Evolutionary conservation across 2,888 invertebrate species (phyloP).

Genomic region (Aspidiotus rigidus): DNA sequence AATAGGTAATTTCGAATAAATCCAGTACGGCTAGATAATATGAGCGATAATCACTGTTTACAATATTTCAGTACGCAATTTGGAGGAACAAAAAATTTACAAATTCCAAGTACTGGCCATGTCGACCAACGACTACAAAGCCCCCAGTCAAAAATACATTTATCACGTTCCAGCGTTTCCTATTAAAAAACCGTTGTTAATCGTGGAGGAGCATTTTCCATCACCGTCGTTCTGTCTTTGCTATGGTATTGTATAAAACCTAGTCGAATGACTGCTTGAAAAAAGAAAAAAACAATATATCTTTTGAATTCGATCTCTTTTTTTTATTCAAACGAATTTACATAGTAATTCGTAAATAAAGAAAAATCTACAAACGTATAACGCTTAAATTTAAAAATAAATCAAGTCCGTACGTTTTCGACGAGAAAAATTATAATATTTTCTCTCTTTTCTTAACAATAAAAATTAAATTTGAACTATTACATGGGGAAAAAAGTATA

Average conservation of each 20-base stretch:
- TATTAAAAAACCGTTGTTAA: constrained; percentile 56
- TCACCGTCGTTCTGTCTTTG: constrained; percentile 55
- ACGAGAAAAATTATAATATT: too few relatives aligned
- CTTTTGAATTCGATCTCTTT: too few relatives aligned
- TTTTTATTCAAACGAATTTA: too few relatives aligned
- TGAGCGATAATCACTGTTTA: not conserved
- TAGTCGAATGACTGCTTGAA: not conserved
- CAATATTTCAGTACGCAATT: constrained; percentile 53
- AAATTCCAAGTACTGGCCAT: constrained; percentile 63
- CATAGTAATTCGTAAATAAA: too few relatives aligned
- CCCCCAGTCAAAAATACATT: constrained; percentile 54
- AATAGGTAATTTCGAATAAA: too few relatives aligned
- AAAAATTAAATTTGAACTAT: too few relatives aligned
- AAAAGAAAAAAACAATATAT: too few relatives aligned
- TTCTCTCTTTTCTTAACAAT: too few relatives aligned
- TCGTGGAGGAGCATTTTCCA: constrained; percentile 59
- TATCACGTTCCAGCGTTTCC: constrained; percentile 62
- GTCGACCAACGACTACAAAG: constrained; percentile 52
- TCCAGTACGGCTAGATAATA: not conserved
- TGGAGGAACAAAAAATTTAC: constrained; percentile 65
- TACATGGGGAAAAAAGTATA: too few relatives aligned
- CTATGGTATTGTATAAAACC: constrained; percentile 46
- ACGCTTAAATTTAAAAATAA: too few relatives aligned
- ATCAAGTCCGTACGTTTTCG: too few relatives aligned
- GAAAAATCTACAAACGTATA: too few relatives aligned